Evolutionary conservation across 1,140 invertebrate genomes (phyloP).

Genomic region (Diuraphis noxia): DNA sequence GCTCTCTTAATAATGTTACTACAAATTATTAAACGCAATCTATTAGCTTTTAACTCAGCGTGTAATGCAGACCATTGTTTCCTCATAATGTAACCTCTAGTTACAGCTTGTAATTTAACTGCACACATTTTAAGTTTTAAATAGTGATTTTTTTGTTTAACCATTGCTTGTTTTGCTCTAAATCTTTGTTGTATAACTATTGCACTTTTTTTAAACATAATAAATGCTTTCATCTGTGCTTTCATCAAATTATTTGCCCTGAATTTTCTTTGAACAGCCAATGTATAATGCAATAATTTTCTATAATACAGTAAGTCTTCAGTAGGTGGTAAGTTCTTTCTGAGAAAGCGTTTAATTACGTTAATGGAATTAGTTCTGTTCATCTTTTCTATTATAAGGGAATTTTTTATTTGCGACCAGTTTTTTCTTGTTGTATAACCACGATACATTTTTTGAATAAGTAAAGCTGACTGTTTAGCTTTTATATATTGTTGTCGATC

Average conservation of each 20-base stretch:
- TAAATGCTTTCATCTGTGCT: constrained; percentile 55
- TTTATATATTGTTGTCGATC: constrained; percentile 55
- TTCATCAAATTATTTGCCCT: constrained; percentile 60
- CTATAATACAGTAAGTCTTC: neutral
- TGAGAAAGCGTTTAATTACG: neutral
- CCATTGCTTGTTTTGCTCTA: constrained; percentile 57
- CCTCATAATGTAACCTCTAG: constrained; percentile 20
- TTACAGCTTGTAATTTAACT: constrained; percentile 57
- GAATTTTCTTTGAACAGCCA: constrained; percentile 35
- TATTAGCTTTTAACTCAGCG: neutral
- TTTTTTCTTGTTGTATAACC: constrained; percentile 20
- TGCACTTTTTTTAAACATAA: constrained; percentile 61
- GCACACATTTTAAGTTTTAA: constrained; percentile 60
- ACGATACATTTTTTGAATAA: constrained; percentile 12
- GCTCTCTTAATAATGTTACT: constrained; percentile 27
- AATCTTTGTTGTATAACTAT: constrained; percentile 65
- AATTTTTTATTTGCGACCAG: neutral
- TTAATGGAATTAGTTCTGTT: constrained; percentile 14
- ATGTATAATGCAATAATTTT: neutral
- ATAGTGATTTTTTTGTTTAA: constrained; percentile 57
- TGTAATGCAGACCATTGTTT: constrained; percentile 43
- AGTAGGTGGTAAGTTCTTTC: constrained; percentile 14
- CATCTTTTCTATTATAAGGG: neutral
- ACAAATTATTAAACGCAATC: constrained; percentile 64
- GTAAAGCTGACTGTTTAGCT: constrained; percentile 16